These are phyloP conservation scores for Cygnus buccinator DNA, from an alignment of 2,113 vertebrate genomes.

Conservation along the genomic window DNA sequence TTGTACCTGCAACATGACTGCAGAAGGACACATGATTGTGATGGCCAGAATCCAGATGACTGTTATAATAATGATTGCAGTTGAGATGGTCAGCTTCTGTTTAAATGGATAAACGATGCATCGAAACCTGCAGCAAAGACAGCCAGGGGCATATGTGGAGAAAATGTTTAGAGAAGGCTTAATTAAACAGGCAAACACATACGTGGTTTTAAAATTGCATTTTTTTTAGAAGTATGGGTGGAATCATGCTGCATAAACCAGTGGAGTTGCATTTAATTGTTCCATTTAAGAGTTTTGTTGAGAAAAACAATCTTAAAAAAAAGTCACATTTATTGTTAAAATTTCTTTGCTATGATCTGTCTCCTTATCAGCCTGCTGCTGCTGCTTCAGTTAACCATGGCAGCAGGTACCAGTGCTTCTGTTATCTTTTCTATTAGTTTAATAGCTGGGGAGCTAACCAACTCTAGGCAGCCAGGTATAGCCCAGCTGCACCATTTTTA, in stretches of 20 bases:
- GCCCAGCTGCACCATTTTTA: neutral
- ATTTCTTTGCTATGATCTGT: neutral
- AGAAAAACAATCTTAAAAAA: neutral
- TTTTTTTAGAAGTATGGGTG: neutral
- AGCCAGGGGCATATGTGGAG: fast-evolving
- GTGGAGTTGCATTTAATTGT: neutral
- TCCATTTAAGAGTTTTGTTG: neutral
- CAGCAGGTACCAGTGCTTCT: neutral
- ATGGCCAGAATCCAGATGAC: conserved; percentile 90
- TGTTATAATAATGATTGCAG: conserved; percentile 77
- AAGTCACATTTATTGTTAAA: neutral
- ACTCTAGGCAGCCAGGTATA: neutral
- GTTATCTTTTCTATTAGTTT: neutral
- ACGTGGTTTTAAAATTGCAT: fast-evolving
- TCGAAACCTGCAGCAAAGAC: conserved; percentile 80
- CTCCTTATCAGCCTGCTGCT: neutral
- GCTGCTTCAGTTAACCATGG: neutral
- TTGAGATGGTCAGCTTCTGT: conserved; percentile 85
- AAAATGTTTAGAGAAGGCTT: fast-evolving
- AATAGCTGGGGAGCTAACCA: neutral
- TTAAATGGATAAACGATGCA: conserved; percentile 91
- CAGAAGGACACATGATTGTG: conserved; percentile 90
- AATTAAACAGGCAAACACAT: neutral
- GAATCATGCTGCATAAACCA: neutral
- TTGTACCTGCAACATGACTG: conserved; percentile 87